Conservation (phyloP, 1,140 invertebrate genomes). For the Calliopsis andreniformis region DNA sequence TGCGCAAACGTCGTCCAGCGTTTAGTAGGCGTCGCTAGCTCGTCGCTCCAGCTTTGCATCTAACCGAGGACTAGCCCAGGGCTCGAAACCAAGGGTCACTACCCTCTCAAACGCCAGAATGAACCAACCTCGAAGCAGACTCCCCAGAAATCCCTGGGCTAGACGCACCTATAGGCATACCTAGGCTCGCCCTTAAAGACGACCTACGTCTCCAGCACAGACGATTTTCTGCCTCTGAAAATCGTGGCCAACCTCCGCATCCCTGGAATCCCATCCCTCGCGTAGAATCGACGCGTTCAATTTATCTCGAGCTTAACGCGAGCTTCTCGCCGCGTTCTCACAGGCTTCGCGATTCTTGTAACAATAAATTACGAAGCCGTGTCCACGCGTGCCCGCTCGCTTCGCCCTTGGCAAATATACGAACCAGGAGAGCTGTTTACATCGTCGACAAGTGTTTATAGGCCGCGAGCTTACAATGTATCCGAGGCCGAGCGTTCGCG, state of each 20-base stretch:
- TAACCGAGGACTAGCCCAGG: neutral
- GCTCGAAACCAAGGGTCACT: neutral
- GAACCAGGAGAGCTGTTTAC: slow-evolving; percentile 26
- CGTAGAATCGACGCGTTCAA: neutral
- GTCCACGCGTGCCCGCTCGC: slow-evolving; percentile 5
- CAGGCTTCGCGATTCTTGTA: slow-evolving; percentile 6
- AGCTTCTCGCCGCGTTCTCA: slow-evolving; percentile 14
- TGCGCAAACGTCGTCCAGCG: neutral
- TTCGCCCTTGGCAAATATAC: slow-evolving; percentile 19
- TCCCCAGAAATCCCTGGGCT: neutral
- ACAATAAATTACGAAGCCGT: slow-evolving; percentile 24
- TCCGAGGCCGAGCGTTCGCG: neutral
- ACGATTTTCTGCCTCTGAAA: neutral
- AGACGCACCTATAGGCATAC: no score
- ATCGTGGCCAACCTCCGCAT: neutral
- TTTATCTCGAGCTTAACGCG: slow-evolving; percentile 2
- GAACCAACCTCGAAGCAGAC: no score
- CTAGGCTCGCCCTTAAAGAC: neutral
- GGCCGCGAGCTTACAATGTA: neutral
- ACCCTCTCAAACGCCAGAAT: slow-evolving; percentile 7
- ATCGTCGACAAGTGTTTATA: slow-evolving; percentile 39
- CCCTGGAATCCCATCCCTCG: neutral
- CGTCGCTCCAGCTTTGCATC: neutral
- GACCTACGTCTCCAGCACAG: neutral
- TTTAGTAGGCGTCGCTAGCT: neutral